phyloP scores from a whole-genome alignment of 2,113 vertebrate species.

The Motacilla tschutschensis region DNA sequence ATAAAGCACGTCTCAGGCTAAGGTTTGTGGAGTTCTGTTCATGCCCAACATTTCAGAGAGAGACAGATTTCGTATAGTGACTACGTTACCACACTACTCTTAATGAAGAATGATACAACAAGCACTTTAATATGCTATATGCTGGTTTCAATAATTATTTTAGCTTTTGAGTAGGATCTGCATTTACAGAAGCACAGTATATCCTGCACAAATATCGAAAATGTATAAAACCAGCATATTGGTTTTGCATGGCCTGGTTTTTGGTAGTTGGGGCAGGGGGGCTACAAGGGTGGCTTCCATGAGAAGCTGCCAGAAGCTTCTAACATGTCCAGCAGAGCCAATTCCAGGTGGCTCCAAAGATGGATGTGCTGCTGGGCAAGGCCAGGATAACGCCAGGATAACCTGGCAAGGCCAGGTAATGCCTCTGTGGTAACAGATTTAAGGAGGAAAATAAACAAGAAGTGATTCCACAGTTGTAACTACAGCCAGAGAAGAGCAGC shows the following conservation, averaged over 20 bases:
- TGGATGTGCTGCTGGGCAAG: neutral
- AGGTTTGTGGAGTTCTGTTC: neutral
- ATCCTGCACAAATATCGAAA: neutral
- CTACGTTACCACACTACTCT: neutral
- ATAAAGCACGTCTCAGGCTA: neutral
- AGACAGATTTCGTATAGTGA: rapidly evolving
- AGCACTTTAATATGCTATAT: neutral
- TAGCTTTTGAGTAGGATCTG: neutral
- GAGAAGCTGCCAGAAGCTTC: neutral
- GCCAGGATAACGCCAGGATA: too few species aligned
- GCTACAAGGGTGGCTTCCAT: neutral
- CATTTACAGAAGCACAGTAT: neutral
- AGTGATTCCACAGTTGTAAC: neutral
- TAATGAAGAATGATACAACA: neutral
- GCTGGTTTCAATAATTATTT: neutral
- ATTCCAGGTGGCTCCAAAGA: neutral
- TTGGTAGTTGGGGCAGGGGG: neutral
- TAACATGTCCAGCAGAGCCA: neutral
- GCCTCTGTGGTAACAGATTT: neutral
- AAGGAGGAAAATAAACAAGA: neutral
- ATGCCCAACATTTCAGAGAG: neutral
- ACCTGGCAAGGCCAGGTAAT: neutral
- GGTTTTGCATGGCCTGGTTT: neutral
- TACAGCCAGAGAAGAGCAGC: neutral
- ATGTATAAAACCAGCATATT: neutral